These are phyloP conservation scores for Pelobates cultripes DNA, from an alignment of 2,797 vertebrate genomes.

Conservation along the genomic window DNA sequence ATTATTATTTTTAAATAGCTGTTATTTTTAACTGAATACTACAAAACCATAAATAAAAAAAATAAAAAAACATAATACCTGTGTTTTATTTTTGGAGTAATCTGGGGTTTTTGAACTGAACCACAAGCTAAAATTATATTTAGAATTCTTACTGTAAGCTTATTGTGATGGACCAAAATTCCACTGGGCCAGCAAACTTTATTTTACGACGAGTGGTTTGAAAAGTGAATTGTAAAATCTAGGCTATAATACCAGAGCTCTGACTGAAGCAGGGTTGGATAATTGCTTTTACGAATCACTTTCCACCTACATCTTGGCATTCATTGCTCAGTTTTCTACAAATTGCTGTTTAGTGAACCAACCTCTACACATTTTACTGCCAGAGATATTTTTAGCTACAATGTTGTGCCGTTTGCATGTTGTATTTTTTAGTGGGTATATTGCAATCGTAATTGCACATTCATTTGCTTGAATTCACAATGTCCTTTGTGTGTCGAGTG, in stretches of 20 bases:
- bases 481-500: constrained; percentile 24
- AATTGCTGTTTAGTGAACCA: no score
- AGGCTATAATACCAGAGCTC: no score
- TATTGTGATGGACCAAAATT: background rate
- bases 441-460: background rate
- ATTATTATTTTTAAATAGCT: no score
- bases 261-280: no score
- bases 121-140: background rate
- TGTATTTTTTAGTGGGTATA: background rate
- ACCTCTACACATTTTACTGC: background rate
- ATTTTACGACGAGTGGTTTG: no score
- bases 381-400: constrained; percentile 25
- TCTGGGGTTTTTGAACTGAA: background rate
- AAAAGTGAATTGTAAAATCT: no score
- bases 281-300: no score
- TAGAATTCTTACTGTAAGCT: background rate
- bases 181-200: background rate
- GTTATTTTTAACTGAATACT: no score
- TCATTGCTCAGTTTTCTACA: no score
- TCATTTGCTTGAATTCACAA: constrained; percentile 6
- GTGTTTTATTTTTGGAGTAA: background rate
- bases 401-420: background rate
- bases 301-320: background rate
- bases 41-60: no score
- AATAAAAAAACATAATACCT: background rate